Percentiles rank a stretch among this genome's conserved stretches.
Evolutionary conservation across 2,888 invertebrate genomes (phyloP).

Genomic region (Embidobia sp.): DNA sequence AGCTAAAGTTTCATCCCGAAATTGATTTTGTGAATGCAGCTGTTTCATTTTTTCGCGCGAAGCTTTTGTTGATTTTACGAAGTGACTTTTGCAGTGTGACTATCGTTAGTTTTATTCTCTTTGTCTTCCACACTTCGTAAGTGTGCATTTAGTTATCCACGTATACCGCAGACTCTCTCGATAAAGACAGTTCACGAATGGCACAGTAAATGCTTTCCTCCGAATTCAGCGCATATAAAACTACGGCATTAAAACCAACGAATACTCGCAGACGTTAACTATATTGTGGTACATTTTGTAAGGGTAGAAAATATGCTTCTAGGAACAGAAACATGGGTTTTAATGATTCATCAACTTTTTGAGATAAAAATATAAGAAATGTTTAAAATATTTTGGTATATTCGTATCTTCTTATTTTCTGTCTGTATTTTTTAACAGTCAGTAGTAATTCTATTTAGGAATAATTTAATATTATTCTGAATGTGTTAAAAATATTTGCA

Average conservation of each 20-base stretch:
- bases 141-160: slow-evolving; percentile 30
- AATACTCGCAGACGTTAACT: slow-evolving; percentile 28
- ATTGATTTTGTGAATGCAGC: too few species aligned
- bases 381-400: background rate
- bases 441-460: too few species aligned
- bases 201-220: slow-evolving; percentile 35
- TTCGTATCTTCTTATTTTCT: background rate
- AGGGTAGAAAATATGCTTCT: slow-evolving; percentile 23
- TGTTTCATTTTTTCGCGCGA: too few species aligned
- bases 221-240: slow-evolving; percentile 30
- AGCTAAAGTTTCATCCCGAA: too few species aligned
- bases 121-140: slow-evolving; percentile 10
- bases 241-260: slow-evolving; percentile 34
- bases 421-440: too few species aligned
- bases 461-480: too few species aligned
- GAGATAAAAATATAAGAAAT: background rate
- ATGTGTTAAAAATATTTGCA: too few species aligned
- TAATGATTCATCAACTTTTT: slow-evolving; percentile 25
- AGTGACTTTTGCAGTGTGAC: slow-evolving; percentile 8
- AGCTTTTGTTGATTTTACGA: slow-evolving; percentile 13
- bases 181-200: slow-evolving; percentile 44
- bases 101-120: slow-evolving; percentile 15
- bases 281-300: slow-evolving; percentile 32
- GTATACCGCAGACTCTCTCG: slow-evolving; percentile 26
- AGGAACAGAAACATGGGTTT: slow-evolving; percentile 8